phyloP scores from a whole-genome alignment of 2,888 invertebrate species.

The Nudaria mundana region DNA sequence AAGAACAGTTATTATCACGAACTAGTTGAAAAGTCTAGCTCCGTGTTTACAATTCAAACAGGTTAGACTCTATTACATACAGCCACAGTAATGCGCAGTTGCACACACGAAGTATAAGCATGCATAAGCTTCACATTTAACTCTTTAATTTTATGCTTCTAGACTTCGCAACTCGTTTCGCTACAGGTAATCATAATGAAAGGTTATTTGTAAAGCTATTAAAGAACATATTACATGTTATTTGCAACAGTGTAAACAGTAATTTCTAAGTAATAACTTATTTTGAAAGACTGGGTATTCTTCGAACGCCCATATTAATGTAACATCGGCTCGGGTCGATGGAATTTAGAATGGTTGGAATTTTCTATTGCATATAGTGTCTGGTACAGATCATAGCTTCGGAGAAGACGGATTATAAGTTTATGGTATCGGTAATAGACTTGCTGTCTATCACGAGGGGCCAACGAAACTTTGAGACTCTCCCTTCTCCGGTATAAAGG shows the following conservation, averaged over 20 bases:
- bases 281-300: too few relatives aligned
- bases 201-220: neutral
- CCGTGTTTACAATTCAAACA: conserved; percentile 3
- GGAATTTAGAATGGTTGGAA: too few relatives aligned
- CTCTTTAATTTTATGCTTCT: neutral
- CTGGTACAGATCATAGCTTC: too few relatives aligned
- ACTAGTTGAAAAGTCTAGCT: conserved; percentile 1
- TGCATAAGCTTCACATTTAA: neutral
- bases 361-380: too few relatives aligned
- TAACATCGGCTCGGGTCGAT: too few relatives aligned
- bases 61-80: conserved; percentile 2
- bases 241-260: neutral
- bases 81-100: conserved; percentile 2
- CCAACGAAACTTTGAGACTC: too few relatives aligned
- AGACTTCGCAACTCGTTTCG: neutral
- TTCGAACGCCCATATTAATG: too few relatives aligned
- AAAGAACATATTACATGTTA: neutral
- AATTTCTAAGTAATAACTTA: neutral
- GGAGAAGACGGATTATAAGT: too few relatives aligned
- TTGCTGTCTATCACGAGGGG: too few relatives aligned
- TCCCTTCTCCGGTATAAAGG: too few relatives aligned
- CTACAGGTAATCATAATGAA: neutral
- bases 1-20: neutral
- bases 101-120: conserved; percentile 3
- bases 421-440: too few relatives aligned